Evolutionary conservation across 2,113 vertebrate genomes (phyloP), one percentile per base, ranked within the genome.

Genomic region (Anser cygnoides): DNA sequence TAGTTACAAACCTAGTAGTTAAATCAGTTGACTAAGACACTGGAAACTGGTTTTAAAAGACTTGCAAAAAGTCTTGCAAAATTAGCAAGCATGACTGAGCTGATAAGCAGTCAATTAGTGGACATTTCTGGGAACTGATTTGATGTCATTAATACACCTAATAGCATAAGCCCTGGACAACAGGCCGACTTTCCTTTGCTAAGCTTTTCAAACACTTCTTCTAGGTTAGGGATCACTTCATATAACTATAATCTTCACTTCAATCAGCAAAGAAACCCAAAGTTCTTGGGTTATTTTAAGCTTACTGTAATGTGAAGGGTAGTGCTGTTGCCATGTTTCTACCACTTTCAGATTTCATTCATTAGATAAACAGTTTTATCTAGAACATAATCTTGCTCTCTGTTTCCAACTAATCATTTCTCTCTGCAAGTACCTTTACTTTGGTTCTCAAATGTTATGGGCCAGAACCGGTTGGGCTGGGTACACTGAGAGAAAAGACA

Each of bases 1-100:
- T 61, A 88, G 73, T 89, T 95, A 93, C 50, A 96, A 97, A 95
- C 28, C 23, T 68, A 87, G 75, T 13, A 86, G 58, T 87, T 55
- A 94, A 94, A 96, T 74, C 5, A 35, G 74, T 75, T 44, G 11
- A 91, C 26, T 58, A 80, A 94, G 91, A 73, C 83, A 68, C 5
- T 74, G 70, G 33, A 87, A 93, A 50, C 10, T 89, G 31, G 3
- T 66, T 67, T 79, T 73, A 79, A 93, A 96, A 93, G 11, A 26
- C 65, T 49, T 87, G 21, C 21, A 58, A 74, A 77, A 87, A 93
- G 11, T 22, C 65, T 49, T 87, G 21, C 21, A 58, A 74, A 77
- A 87, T 46, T 68, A 90, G 57, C 29, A 84, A 61, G 44, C 22
- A 73, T 0, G 86, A 55, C 44, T 76, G 35, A 89, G 17, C 14